phyloP scores from a whole-genome alignment of 2,888 invertebrate genomes.

The Galeopsomyia nigrocyanea region DNA sequence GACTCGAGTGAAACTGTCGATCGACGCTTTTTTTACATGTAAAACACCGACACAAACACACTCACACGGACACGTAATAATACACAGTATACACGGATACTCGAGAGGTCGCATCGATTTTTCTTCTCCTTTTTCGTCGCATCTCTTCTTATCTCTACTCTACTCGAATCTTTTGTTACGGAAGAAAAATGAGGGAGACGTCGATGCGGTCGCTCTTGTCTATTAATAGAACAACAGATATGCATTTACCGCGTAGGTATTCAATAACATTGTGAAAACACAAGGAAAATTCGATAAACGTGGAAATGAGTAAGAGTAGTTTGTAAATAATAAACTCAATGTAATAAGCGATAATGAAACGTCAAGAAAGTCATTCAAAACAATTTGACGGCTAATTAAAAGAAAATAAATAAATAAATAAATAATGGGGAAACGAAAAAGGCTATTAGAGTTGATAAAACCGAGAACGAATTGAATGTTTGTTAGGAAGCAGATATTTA shows the following conservation, averaged over 20 bases:
- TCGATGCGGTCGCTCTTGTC: conserved; percentile 23
- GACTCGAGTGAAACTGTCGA: conserved; percentile 61
- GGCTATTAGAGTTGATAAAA: conserved; percentile 39
- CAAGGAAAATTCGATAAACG: conserved; percentile 45
- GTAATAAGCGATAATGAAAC: conserved; percentile 37
- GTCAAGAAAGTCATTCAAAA: conserved; percentile 43
- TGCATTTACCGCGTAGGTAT: conserved; percentile 49
- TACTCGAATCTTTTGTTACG: conserved; percentile 49
- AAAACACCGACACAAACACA: conserved; percentile 48
- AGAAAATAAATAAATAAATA: not conserved
- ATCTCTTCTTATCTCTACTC: conserved; percentile 23
- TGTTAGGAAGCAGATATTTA: conserved; percentile 32
- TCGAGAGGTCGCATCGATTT: conserved; percentile 33
- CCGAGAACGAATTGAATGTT: conserved; percentile 36
- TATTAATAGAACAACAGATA: conserved; percentile 37
- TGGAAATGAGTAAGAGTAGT: conserved; percentile 32
- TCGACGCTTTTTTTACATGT: conserved; percentile 63
- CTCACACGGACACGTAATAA: conserved; percentile 22
- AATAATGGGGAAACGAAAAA: conserved; percentile 36
- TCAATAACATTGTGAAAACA: conserved; percentile 42
- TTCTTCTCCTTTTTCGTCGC: conserved; percentile 19
- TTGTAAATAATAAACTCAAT: conserved; percentile 41
- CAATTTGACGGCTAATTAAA: conserved; percentile 26
- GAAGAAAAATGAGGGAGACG: conserved; percentile 36
- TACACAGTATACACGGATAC: conserved; percentile 4